phyloP scores from a whole-genome alignment of 2,888 invertebrate species.

The Quadriops clusia region DNA sequence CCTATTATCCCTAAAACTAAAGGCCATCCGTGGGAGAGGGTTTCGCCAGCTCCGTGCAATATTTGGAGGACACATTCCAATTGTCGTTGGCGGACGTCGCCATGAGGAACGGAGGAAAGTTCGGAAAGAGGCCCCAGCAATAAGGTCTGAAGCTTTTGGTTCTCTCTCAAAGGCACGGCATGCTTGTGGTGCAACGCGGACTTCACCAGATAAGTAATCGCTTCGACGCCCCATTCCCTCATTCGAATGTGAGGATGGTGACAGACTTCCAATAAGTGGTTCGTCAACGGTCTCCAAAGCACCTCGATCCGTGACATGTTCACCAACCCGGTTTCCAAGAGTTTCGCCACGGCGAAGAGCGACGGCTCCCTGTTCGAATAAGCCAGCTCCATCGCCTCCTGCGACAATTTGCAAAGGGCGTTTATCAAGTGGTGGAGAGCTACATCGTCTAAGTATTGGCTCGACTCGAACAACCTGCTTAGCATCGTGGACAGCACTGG shows the following conservation, averaged over 20 bases:
- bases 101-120: conserved; percentile 77
- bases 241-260: conserved; percentile 90
- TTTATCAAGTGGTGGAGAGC: conserved; percentile 93
- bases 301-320: conserved; percentile 89
- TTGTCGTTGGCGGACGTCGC: conserved; percentile 89
- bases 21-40: conserved; percentile 90
- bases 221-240: conserved; percentile 97
- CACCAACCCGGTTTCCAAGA: conserved; percentile 94
- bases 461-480: conserved; percentile 87
- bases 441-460: conserved; percentile 85
- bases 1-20: conserved; percentile 87
- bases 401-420: conserved; percentile 88
- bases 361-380: conserved; percentile 94
- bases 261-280: conserved; percentile 91
- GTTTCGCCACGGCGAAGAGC: conserved; percentile 90
- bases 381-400: conserved; percentile 94
- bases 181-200: conserved; percentile 82
- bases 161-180: conserved; percentile 68
- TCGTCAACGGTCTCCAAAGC: conserved; percentile 89
- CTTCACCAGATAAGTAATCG: conserved; percentile 86
- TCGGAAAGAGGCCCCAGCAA: conserved; percentile 85
- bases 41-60: conserved; percentile 86
- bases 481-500: conserved; percentile 84
- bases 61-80: conserved; percentile 88
- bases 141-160: conserved; percentile 77